Evolutionary conservation across 2,113 vertebrate species (phyloP).

Genomic region (Clarias batrachus): DNA sequence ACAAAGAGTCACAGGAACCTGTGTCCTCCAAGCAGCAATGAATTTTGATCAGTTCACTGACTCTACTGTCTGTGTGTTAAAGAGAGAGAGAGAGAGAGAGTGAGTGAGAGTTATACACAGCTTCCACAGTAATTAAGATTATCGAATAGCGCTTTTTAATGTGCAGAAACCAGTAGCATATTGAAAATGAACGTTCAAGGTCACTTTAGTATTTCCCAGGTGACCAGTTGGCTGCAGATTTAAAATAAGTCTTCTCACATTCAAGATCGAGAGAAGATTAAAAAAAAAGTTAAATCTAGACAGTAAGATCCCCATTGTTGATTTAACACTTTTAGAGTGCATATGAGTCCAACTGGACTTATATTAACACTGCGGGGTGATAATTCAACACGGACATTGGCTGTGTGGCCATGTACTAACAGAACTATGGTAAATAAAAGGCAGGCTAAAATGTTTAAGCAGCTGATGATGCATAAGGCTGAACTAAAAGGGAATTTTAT

Average conservation of each 20-base stretch:
- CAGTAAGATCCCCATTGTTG: too few species aligned
- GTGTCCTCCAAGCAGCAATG: constrained; percentile 48
- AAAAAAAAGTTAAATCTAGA: background rate
- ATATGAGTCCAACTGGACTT: too few species aligned
- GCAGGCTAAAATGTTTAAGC: background rate
- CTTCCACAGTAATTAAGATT: constrained; percentile 41
- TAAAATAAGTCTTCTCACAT: background rate
- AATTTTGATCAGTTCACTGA: constrained; percentile 41
- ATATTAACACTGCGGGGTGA: too few species aligned
- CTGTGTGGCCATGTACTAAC: background rate
- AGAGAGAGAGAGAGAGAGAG: background rate
- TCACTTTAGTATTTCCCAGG: constrained; percentile 44
- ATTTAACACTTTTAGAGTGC: too few species aligned
- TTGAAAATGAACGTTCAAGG: constrained; percentile 28
- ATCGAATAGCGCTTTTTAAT: constrained; percentile 32
- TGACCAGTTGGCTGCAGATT: background rate
- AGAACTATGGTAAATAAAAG: background rate
- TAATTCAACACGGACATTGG: too few species aligned
- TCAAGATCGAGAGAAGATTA: background rate
- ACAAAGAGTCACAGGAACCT: constrained; percentile 45
- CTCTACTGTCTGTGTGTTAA: constrained; percentile 12
- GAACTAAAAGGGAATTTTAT: background rate
- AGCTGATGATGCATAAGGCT: background rate
- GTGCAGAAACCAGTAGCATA: constrained; percentile 20
- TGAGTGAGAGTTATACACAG: background rate